Base-by-base conservation (phyloP, 2,888 invertebrate species). In the Pycnomerus fuliginosus region DNA sequence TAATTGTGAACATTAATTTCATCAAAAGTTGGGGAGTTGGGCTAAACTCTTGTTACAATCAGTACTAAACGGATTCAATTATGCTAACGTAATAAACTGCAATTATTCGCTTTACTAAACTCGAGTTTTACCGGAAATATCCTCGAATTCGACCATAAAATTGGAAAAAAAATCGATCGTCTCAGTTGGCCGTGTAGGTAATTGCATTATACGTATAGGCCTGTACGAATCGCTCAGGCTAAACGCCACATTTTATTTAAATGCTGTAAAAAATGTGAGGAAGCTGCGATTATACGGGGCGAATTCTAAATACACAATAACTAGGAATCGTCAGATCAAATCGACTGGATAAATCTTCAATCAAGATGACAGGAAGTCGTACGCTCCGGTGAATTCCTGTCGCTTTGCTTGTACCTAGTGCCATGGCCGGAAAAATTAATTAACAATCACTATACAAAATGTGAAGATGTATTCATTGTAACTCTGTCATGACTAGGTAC, bases 291-390 rank as follows among this genome's bases (percentile, higher is more conserved):
- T n/a, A n/a, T n/a, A n/a, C n/a, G n/a, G n/a, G n/a, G n/a, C n/a
- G n/a, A n/a, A n/a, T n/a, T n/a, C n/a, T n/a, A n/a, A n/a, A n/a
- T n/a, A n/a, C n/a, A n/a, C n/a, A n/a, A n/a, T n/a, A n/a, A n/a
- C n/a, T n/a, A n/a, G n/a, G n/a, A n/a, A n/a, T n/a, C n/a, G n/a
- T n/a, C n/a, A n/a, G n/a, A n/a, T n/a, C n/a, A n/a, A n/a, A n/a
- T n/a, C n/a, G n/a, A n/a, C n/a, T n/a, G 50, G 46, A 53, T 54
- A 54, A 54, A 55, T 50, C 54, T 53, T 55, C 53, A 48, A 52
- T 53, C 50, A 55, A 52, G 56, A 56, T 57, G 55, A 52, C 57
- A 53, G 57, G 57, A 57, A 55, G 53, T 53, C 47, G 43, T 53
- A 57, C 57, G 55, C 51, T 57, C 57, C n/a, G n/a, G n/a, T n/a